Evolutionary conservation across 53 echinoderm and acorn worm species (phyloP).

Genomic region (Zoroaster sp.): DNA sequence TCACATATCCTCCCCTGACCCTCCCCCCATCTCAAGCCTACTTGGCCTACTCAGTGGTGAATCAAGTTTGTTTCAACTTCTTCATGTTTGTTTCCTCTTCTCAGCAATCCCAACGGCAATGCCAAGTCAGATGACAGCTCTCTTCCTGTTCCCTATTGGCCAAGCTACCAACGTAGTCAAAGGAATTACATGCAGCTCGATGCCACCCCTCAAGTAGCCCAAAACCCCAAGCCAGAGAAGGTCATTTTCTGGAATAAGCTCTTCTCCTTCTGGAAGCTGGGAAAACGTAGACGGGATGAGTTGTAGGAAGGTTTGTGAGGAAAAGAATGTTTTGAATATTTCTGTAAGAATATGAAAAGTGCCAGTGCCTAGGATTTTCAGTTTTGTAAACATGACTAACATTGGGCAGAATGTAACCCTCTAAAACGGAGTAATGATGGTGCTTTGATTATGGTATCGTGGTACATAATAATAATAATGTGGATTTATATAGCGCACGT

Average conservation of each 20-base stretch:
- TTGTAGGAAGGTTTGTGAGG: not conserved
- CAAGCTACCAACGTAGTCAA: constrained; percentile 50
- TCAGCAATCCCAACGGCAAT: constrained; percentile 79
- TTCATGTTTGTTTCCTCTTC: not conserved
- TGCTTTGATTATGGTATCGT: too few species aligned
- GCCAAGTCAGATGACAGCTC: constrained; percentile 53
- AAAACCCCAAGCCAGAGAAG: constrained; percentile 65
- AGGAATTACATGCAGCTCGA: constrained; percentile 81
- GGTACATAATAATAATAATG: too few species aligned
- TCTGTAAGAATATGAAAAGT: too few species aligned
- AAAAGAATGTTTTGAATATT: too few species aligned
- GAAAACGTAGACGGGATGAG: constrained; percentile 30
- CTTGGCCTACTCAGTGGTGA: too few species aligned
- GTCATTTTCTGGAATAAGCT: constrained; percentile 80
- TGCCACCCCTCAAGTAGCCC: constrained; percentile 42
- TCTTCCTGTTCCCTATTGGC: constrained; percentile 64
- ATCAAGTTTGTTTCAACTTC: not conserved
- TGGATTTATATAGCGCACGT: too few species aligned
- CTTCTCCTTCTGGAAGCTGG: constrained; percentile 45
- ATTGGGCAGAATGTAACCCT: too few species aligned
- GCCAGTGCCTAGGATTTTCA: too few species aligned
- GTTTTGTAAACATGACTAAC: too few species aligned
- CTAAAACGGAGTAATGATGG: too few species aligned
- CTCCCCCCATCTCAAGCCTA: too few species aligned
- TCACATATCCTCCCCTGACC: too few species aligned